These are phyloP conservation scores for Goniozus legneri DNA, from an alignment of 1,140 invertebrate species.

Conservation along the genomic window DNA sequence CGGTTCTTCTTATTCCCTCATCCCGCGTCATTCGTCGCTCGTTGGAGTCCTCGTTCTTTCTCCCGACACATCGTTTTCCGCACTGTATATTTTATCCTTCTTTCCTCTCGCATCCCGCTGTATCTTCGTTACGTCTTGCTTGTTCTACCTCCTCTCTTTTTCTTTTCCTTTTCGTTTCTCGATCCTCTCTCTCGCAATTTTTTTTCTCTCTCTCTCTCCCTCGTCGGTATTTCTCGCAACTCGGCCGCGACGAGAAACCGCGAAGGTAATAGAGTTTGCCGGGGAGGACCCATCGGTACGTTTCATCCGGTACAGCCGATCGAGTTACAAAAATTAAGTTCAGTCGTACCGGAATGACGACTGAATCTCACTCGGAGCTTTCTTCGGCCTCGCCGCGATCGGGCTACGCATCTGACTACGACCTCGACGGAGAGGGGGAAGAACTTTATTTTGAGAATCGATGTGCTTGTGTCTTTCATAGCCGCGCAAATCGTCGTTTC, in stretches of 20 bases:
- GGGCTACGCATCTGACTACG: too few species aligned
- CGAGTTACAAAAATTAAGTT: constrained; percentile 35
- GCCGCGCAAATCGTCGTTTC: too few species aligned
- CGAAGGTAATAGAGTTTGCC: constrained; percentile 31
- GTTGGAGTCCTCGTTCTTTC: not conserved
- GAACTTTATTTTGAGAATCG: too few species aligned
- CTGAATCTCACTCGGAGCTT: constrained; percentile 7
- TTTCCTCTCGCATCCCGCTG: not conserved
- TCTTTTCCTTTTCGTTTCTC: not conserved
- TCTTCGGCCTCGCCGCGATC: too few species aligned
- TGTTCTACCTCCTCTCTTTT: not conserved
- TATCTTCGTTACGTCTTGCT: not conserved
- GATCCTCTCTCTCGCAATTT: not conserved
- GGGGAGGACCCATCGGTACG: constrained; percentile 21
- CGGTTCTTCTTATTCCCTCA: too few species aligned
- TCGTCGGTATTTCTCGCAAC: constrained; percentile 17
- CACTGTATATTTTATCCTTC: not conserved
- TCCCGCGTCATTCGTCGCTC: too few species aligned
- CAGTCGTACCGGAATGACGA: constrained; percentile 30
- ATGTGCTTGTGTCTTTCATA: too few species aligned
- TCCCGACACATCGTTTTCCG: constrained; percentile 4
- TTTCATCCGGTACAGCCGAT: constrained; percentile 29
- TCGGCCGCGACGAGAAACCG: constrained; percentile 27
- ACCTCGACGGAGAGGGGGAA: too few species aligned
- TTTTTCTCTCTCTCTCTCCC: not conserved